Evolutionary conservation across 2,797 vertebrate species (phyloP).

Genomic region (Micromesistius poutassou): DNA sequence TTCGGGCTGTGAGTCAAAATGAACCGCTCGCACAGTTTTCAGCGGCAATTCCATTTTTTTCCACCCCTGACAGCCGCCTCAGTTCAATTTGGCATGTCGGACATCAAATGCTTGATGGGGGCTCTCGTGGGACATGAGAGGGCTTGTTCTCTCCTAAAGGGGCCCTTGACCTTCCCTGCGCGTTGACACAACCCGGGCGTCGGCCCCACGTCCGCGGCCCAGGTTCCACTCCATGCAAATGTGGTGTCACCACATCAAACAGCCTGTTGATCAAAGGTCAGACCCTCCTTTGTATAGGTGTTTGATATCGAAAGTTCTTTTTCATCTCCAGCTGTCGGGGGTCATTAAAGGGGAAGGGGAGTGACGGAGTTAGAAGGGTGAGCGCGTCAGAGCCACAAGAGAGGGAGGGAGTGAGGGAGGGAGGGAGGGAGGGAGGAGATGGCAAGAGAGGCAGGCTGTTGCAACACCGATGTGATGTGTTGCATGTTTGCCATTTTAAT

Average conservation of each 20-base stretch:
- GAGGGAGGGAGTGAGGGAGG: conserved; percentile 19
- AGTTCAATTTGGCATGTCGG: conserved; percentile 57
- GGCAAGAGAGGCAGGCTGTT: conserved; percentile 13
- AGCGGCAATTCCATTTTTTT: conserved; percentile 42
- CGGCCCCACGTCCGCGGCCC: conserved; percentile 68
- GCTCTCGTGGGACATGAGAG: conserved; percentile 68
- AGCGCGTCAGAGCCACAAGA: neutral
- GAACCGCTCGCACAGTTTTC: conserved; percentile 20
- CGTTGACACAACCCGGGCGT: neutral
- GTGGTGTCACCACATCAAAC: conserved; percentile 89
- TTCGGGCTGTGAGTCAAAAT: neutral
- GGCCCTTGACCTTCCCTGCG: conserved; percentile 80
- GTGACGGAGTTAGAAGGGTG: conserved; percentile 26
- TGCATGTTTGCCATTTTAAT: neutral
- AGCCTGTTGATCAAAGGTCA: conserved; percentile 91
- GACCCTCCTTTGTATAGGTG: conserved; percentile 82
- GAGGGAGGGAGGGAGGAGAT: conserved; percentile 30
- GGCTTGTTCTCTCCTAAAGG: conserved; percentile 71
- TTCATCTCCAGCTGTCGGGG: conserved; percentile 84
- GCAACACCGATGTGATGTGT: neutral
- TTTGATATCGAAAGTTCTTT: conserved; percentile 91
- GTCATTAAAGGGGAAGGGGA: conserved; percentile 69
- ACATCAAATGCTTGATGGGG: conserved; percentile 62
- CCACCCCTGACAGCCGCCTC: conserved; percentile 48
- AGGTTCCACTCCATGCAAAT: conserved; percentile 82